Conservation (phyloP, 2,888 invertebrate species). For the Hyppa rectilinea region DNA sequence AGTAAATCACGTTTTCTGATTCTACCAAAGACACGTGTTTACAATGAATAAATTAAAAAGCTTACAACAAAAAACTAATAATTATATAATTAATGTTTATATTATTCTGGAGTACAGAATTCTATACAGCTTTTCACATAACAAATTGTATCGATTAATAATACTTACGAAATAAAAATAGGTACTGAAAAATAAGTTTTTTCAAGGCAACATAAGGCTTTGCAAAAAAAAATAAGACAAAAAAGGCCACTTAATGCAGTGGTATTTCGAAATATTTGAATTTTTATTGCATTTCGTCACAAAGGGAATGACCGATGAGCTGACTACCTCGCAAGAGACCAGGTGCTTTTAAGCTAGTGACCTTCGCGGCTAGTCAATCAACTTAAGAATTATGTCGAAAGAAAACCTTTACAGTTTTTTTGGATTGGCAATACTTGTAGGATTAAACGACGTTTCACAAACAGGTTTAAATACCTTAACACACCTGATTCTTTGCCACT, state of each 20-base stretch:
- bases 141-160: conserved; percentile 10
- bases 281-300: conserved; percentile 40
- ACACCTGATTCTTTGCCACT: neutral
- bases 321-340: conserved; percentile 46
- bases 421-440: conserved; percentile 32
- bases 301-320: conserved; percentile 63
- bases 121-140: neutral
- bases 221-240: neutral
- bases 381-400: conserved; percentile 53
- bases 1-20: conserved; percentile 19
- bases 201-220: conserved; percentile 23
- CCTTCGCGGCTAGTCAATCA: conserved; percentile 52
- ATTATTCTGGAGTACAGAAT: conserved; percentile 22
- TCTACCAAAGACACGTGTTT: neutral
- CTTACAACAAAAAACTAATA: neutral
- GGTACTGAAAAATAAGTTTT: conserved; percentile 23
- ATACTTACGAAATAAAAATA: conserved; percentile 23
- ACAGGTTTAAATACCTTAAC: neutral
- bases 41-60: conserved; percentile 6
- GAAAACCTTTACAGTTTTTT: conserved; percentile 42
- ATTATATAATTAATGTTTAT: conserved; percentile 3
- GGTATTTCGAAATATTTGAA: conserved; percentile 10
- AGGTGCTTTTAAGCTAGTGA: conserved; percentile 41
- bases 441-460: conserved; percentile 32
- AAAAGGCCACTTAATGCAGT: neutral